Percentiles rank a stretch among this genome's conserved stretches.
These are phyloP conservation scores for Wasmannia auropunctata DNA, from an alignment of 1,140 invertebrate species.

Conservation along the genomic window DNA sequence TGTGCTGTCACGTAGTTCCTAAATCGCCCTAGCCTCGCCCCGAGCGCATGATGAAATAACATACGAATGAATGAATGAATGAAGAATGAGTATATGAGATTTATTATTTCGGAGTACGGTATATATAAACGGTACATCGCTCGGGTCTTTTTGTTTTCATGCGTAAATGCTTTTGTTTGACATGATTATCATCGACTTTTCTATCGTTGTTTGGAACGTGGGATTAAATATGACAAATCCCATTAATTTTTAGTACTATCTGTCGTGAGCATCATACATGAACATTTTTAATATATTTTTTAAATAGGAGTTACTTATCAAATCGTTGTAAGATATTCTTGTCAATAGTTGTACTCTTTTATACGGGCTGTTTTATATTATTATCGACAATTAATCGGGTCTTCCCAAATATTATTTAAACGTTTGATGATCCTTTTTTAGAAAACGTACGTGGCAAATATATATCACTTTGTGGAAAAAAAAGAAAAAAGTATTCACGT, in stretches of 20 bases:
- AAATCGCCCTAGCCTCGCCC: slow-evolving; percentile 85
- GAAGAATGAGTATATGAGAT: background rate
- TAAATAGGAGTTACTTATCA: background rate
- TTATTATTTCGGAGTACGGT: slow-evolving; percentile 68
- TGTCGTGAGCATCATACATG: too few relatives aligned
- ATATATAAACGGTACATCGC: slow-evolving; percentile 54
- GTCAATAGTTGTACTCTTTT: background rate
- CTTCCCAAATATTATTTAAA: background rate
- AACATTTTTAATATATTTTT: background rate
- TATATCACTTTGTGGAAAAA: background rate
- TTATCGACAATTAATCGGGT: background rate
- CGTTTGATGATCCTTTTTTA: background rate
- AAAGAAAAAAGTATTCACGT: background rate
- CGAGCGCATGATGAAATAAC: slow-evolving; percentile 75
- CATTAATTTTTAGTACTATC: background rate
- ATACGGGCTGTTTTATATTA: background rate
- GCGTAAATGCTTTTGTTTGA: slow-evolving; percentile 42
- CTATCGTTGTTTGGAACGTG: background rate
- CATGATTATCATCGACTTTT: background rate
- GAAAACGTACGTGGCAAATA: background rate
- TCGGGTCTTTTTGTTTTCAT: slow-evolving; percentile 5
- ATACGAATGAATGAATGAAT: slow-evolving; percentile 38
- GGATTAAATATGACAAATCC: background rate
- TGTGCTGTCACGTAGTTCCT: slow-evolving; percentile 86
- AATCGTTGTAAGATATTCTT: background rate